Conservation (phyloP, 2,113 vertebrate species). For the Plecotus auritus region DNA sequence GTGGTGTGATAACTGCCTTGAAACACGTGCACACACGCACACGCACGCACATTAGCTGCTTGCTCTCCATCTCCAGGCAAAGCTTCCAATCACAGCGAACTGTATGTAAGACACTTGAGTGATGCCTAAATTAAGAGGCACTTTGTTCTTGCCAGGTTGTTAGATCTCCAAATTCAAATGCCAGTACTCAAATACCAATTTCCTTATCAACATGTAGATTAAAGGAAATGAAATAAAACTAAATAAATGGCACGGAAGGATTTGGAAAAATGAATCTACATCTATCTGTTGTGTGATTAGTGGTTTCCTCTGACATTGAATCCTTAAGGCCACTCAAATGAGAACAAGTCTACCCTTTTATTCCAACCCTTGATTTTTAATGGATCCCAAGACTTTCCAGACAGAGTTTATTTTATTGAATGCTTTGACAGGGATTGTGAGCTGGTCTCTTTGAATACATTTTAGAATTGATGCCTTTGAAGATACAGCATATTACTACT, state of each 20-base stretch:
- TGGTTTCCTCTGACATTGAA: background rate
- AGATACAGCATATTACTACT: constrained; percentile 32
- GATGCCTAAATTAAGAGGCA: constrained; percentile 43
- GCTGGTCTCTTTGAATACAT: constrained; percentile 51
- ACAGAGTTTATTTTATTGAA: constrained; percentile 3
- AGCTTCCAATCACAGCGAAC: constrained; percentile 24
- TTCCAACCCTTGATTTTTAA: background rate
- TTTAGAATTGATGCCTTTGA: constrained; percentile 59
- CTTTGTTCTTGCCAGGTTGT: constrained; percentile 55
- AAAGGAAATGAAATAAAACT: constrained; percentile 42
- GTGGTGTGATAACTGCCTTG: background rate
- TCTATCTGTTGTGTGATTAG: background rate
- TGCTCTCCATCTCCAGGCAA: constrained; percentile 15
- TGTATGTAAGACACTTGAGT: background rate
- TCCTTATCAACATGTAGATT: constrained; percentile 28
- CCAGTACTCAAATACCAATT: constrained; percentile 59
- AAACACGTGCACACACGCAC: background rate
- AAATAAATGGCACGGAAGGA: constrained; percentile 12
- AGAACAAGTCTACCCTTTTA: background rate
- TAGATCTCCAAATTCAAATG: constrained; percentile 59
- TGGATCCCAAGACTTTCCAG: constrained; percentile 29
- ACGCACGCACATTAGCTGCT: background rate
- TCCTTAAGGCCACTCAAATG: background rate
- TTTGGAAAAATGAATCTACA: background rate
- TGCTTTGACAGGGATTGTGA: background rate